Percentiles rank a stretch among this genome's conserved stretches.
Evolutionary conservation across 2,888 invertebrate species (phyloP).

Genomic region (Tupiocoris notatus): DNA sequence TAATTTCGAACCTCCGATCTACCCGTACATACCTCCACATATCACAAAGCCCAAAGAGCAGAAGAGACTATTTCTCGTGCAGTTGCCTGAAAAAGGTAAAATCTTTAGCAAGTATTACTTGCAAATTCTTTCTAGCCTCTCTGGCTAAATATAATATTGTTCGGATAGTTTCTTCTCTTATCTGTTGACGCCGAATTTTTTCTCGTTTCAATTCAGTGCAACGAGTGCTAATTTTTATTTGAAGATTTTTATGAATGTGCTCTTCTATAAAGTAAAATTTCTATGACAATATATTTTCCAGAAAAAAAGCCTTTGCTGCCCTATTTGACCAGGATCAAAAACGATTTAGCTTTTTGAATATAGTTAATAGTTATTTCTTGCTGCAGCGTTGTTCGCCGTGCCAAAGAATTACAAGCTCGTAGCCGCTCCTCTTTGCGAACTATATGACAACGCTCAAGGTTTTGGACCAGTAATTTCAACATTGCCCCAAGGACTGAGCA

Average conservation of each 20-base stretch:
- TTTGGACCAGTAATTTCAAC: conserved; percentile 99
- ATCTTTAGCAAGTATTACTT: no score
- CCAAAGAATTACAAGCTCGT: conserved; percentile 99
- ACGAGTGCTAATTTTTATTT: no score
- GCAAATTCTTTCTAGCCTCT: no score
- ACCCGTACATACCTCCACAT: conserved; percentile 98
- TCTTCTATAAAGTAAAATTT: no score
- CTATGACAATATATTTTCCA: no score
- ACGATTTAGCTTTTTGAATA: not conserved
- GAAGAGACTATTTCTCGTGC: conserved; percentile 93
- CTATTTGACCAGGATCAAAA: no score
- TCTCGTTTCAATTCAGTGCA: no score
- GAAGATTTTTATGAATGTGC: no score
- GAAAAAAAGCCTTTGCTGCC: no score
- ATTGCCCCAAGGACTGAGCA: conserved; percentile 93
- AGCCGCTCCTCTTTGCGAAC: conserved; percentile 96
- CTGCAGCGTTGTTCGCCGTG: conserved; percentile 88
- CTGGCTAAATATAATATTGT: no score
- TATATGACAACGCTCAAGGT: conserved; percentile 98
- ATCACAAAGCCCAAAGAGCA: conserved; percentile 99
- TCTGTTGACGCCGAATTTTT: no score
- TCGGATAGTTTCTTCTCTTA: no score
- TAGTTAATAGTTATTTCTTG: not conserved
- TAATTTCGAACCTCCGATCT: conserved; percentile 99
- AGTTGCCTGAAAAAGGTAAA: conserved; percentile 85